Evolutionary conservation across 2,113 vertebrate species (phyloP).

Genomic region (Rhabdornis inornatus): DNA sequence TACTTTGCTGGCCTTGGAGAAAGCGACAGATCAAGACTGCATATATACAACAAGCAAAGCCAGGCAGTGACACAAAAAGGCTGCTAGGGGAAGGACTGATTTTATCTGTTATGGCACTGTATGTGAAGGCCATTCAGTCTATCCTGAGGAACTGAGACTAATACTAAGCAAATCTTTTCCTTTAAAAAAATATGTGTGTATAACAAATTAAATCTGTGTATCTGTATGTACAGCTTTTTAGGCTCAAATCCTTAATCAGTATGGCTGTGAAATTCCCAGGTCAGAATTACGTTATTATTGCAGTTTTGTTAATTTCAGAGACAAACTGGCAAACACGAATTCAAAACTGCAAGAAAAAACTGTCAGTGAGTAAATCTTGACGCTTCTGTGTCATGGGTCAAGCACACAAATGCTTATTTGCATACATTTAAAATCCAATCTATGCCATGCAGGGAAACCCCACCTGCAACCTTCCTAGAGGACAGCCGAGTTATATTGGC

Average conservation of each 20-base stretch:
- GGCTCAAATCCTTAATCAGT: background rate
- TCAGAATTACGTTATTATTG: background rate
- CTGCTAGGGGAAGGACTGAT: slow-evolving; percentile 5
- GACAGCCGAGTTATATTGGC: background rate
- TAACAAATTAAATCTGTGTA: background rate
- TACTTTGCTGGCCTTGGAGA: slow-evolving; percentile 52
- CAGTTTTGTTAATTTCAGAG: background rate
- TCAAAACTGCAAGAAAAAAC: background rate
- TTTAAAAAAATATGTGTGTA: background rate
- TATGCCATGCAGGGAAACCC: background rate
- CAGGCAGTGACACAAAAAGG: background rate
- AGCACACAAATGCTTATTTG: slow-evolving; percentile 18
- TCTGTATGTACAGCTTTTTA: background rate
- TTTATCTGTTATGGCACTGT: background rate
- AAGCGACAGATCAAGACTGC: slow-evolving; percentile 10
- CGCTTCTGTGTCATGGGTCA: background rate
- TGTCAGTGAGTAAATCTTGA: background rate
- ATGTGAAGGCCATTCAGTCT: background rate
- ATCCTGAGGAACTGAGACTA: background rate
- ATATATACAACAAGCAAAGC: background rate
- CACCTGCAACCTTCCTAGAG: slow-evolving; percentile 20
- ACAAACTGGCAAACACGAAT: background rate
- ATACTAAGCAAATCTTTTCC: background rate
- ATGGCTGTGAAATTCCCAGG: background rate
- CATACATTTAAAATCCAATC: background rate